Evolutionary conservation across 2,113 vertebrate species (phyloP), one percentile per base, ranked within the genome.

Genomic region (Cettia cetti): DNA sequence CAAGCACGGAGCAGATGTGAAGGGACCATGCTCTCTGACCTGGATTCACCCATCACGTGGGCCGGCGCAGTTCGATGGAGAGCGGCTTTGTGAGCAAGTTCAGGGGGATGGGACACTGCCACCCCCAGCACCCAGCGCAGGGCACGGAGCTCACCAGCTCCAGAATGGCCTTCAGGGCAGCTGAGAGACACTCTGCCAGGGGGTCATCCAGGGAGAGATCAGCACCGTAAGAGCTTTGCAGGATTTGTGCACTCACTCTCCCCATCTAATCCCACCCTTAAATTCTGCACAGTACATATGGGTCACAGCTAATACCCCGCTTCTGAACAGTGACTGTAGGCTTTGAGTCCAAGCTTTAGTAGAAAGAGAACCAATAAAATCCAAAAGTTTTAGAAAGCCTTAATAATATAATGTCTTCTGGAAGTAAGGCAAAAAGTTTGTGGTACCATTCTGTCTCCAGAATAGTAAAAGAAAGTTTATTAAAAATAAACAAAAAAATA

Each of bases 1-100:
- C 96, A 97, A 97, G 97, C 97, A 98, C 52, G 60, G 93, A 97
- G 84, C 94, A 96, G 97, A 97, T 97, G 98, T 95, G 97, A 97
- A 97, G 96, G 89, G 94, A 92, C 96, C 89, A 18, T 76, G 74
- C 92, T 94, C 95, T 82, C 91, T 96, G 96, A 96, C 95, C 94
- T 95, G 90, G 95, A 92, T 94, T 94, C 94, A 92, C 95, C 92
- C 94, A 45, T 93, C 92, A 86, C 71, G 64, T 94, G 96, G 96
- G 87, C 86, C 2, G 44, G 26, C 20, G 11, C 84, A 50, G 93
- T 59, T 59, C 22, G 20, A 54, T 24, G n/a, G 52, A 76, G 77
- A 89, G 50, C 13, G 1, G 68, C 92, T 92, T 82, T 53, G 47
- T 39, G 18, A 63, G 35, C 86, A 76, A 49, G 79, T 65, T 18